These are phyloP conservation scores for Melinaea marsaeus DNA, from an alignment of 2,888 invertebrate genomes.

Conservation along the genomic window DNA sequence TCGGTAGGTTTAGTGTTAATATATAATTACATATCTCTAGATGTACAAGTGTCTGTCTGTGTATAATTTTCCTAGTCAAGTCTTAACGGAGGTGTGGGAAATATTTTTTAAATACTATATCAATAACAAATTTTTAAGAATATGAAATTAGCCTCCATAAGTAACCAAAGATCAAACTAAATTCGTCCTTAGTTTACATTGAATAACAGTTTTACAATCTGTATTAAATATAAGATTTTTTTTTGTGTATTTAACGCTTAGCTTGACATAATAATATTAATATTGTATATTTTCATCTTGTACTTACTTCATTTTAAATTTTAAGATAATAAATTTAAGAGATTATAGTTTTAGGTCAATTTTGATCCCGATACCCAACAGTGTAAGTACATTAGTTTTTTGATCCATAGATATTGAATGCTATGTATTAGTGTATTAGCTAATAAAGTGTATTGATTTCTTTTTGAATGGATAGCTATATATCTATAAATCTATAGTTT, in stretches of 20 bases:
- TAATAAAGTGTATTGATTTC: too few relatives aligned
- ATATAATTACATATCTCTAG: slow-evolving; percentile 16
- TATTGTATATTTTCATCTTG: slow-evolving; percentile 3
- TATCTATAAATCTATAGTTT: too few relatives aligned
- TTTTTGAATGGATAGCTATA: too few relatives aligned
- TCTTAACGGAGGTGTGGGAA: slow-evolving; percentile 16
- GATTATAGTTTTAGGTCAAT: slow-evolving; percentile 5
- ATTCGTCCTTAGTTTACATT: slow-evolving; percentile 21
- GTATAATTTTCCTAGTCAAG: slow-evolving; percentile 26
- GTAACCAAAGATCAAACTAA: slow-evolving; percentile 27
- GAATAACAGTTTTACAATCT: slow-evolving; percentile 1
- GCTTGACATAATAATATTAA: not conserved
- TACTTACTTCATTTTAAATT: slow-evolving; percentile 1
- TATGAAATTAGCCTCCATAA: not conserved
- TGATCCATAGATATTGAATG: too few relatives aligned
- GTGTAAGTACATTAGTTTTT: too few relatives aligned
- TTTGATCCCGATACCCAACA: not conserved
- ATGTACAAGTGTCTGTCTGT: slow-evolving; percentile 13
- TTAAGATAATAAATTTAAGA: not conserved
- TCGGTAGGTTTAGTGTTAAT: not conserved
- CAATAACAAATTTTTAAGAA: not conserved
- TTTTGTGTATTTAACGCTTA: slow-evolving; percentile 15
- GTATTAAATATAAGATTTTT: slow-evolving; percentile 9
- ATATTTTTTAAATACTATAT: slow-evolving; percentile 1
- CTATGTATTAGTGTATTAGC: too few relatives aligned